These are phyloP conservation scores for Sebastiscus albofasciatus DNA, from an alignment of 2,797 vertebrate species.

Conservation along the genomic window DNA sequence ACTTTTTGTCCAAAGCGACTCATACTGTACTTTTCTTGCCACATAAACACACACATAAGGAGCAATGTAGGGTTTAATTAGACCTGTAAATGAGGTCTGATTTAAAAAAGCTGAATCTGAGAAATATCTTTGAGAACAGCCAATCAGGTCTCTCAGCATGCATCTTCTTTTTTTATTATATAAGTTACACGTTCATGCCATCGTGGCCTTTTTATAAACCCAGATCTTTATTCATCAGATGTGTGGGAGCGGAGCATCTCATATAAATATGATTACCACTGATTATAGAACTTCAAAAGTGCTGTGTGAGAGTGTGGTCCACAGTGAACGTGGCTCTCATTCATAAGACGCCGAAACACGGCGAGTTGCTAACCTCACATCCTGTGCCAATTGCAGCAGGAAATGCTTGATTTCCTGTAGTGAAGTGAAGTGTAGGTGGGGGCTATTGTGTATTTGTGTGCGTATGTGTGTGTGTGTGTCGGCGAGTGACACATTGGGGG, in stretches of 20 bases:
- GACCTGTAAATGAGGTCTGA: not conserved
- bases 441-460: constrained; percentile 41
- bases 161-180: not conserved
- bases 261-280: constrained; percentile 44
- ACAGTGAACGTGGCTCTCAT: constrained; percentile 71
- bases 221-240: constrained; percentile 28
- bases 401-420: constrained; percentile 78
- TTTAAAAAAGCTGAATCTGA: not conserved
- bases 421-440: constrained; percentile 54
- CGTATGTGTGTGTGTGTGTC: not conserved
- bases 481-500: constrained; percentile 12
- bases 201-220: constrained; percentile 10
- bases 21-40: not conserved
- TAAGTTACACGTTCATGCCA: not conserved
- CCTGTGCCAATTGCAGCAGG: constrained; percentile 73
- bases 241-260: constrained; percentile 34
- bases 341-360: constrained; percentile 72
- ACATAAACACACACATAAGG: not conserved
- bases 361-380: constrained; percentile 73
- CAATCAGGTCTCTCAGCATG: not conserved
- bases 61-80: not conserved
- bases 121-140: not conserved
- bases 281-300: constrained; percentile 59
- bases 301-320: constrained; percentile 59
- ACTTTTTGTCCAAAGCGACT: not conserved